A percentile compares a stretch with the other conserved stretches of the same genome.
Evolutionary conservation across 2,113 vertebrate genomes (phyloP).

Genomic region (Gymnogyps californianus): DNA sequence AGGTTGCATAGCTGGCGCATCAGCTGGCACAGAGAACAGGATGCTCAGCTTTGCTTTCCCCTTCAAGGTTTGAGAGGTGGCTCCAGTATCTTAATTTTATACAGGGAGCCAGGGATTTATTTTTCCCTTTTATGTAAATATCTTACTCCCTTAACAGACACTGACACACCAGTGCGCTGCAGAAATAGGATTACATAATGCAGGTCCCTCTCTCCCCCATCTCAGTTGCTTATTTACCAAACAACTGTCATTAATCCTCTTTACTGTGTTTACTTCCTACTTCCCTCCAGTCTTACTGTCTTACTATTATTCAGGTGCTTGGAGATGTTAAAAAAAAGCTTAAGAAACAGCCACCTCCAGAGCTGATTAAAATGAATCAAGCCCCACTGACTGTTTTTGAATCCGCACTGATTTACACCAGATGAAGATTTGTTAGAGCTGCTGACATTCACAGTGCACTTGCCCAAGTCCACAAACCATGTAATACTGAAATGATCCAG

Average conservation of each 20-base stretch:
- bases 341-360: background rate
- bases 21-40: background rate
- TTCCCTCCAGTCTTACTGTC: background rate
- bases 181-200: slow-evolving; percentile 44
- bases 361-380: background rate
- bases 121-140: slow-evolving; percentile 28
- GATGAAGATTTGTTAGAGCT: background rate
- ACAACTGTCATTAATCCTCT: background rate
- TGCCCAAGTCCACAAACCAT: background rate
- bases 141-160: background rate
- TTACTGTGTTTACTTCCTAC: background rate
- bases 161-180: background rate
- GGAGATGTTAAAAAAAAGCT: background rate
- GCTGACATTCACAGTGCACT: background rate
- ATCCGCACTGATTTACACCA: background rate
- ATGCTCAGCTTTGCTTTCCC: background rate
- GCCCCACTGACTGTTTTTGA: background rate
- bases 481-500: background rate
- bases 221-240: slow-evolving; percentile 37
- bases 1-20: background rate
- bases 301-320: background rate
- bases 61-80: background rate
- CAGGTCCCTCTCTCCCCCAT: background rate
- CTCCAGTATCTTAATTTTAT: background rate
- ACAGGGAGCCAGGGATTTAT: background rate